Base-by-base conservation (phyloP, 2,797 vertebrate species). In the Rhinatrema bivittatum region DNA sequence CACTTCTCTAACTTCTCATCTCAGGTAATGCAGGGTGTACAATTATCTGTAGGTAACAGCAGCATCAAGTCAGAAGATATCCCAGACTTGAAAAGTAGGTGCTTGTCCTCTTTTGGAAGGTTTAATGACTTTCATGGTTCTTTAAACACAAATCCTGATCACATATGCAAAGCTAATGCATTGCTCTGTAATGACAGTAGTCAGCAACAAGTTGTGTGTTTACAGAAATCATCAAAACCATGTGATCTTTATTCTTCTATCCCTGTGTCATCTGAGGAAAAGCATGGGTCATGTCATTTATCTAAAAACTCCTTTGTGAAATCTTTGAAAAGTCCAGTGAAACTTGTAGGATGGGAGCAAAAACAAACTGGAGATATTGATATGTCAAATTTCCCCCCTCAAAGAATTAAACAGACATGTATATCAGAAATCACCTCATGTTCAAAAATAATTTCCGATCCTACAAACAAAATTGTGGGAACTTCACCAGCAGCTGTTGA, bases 321-420 rank as follows among this genome's bases (percentile, higher is more conserved):
- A 0, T 70, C 84, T 41, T 72, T 78, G 49, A 83, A 73, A 69
- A 84, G 60, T 49, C 72, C 81, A 32, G 48, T 79, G 44, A 88
- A 82, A 63, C 85, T 86, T 57, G 46, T 76, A 56, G 41, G 62
- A 26, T 78, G 74, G 41, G 72, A 84, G 20, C 81, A 79, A 49
- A 91, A 81, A 45, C 78, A 82, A 52, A 78, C 68, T 32, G 68
- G 55, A 13, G 84, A 86, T 60, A 46, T 72, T 75, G 68, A 87
- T 38, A 65, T 75, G 68, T 60, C 71, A 55, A 60, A 60, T 50
- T 79, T 82, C 60, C 79, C 74, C 28, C 56, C 80, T 39, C 78
- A 80, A 64, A 65, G 48, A 16, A 44, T 69, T 54, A 87, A 80
- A 52, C 74, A 81, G 1, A 78, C 35, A 14, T 46, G 60, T 37